Conservation (phyloP, 2,797 vertebrate species). For the Triplophysa bombifrons region DNA sequence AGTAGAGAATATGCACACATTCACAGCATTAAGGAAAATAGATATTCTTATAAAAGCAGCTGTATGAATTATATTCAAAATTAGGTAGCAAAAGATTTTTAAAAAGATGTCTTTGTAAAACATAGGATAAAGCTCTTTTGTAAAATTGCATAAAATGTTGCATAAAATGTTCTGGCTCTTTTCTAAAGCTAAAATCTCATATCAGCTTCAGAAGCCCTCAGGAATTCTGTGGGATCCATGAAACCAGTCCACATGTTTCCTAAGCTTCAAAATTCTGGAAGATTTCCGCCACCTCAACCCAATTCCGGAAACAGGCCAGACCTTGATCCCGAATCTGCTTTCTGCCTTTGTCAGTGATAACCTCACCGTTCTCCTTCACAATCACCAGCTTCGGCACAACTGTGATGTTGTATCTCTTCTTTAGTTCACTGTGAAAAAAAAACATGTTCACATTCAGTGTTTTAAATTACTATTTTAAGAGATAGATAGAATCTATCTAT, state of each 20-base stretch:
- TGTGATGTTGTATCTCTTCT: constrained; percentile 89
- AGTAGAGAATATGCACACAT: not conserved
- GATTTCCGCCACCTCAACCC: constrained; percentile 88
- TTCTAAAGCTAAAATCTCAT: constrained; percentile 10
- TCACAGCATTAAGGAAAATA: not conserved
- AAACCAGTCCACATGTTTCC: not conserved
- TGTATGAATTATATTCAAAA: not conserved
- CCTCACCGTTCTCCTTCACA: constrained; percentile 90
- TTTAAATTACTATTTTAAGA: no score
- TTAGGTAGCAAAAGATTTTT: not conserved
- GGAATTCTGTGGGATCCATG: not conserved
- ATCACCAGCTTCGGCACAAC: constrained; percentile 92
- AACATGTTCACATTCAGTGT: not conserved
- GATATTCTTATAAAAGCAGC: not conserved
- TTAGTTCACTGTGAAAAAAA: constrained; percentile 82
- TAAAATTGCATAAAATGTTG: constrained; percentile 13
- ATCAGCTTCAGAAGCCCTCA: not conserved
- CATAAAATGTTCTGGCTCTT: not conserved
- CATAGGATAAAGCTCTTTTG: not conserved
- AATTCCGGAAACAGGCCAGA: constrained; percentile 86
- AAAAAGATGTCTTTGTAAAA: not conserved
- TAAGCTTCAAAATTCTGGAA: constrained; percentile 91
- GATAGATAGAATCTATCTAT: no score
- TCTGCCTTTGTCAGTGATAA: constrained; percentile 95
- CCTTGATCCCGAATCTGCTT: constrained; percentile 92